Base-by-base conservation (phyloP, 1,140 invertebrate species). In the Melanaphis sacchari region DNA sequence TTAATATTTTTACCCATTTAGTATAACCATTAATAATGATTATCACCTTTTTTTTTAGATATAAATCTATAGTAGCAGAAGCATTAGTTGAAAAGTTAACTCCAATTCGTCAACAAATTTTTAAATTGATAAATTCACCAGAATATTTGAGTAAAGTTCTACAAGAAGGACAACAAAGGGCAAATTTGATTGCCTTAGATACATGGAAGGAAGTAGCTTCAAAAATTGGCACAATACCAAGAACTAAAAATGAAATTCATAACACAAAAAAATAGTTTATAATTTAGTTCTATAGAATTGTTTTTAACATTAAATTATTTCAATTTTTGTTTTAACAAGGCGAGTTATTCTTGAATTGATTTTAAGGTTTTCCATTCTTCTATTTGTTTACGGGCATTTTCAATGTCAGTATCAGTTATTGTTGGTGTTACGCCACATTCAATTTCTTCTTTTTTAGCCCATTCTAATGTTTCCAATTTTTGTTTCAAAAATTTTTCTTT, bases 1-100 rank as follows among this genome's bases (percentile, higher is more conserved):
- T 59, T 59, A 11, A 31, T 3, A n/a, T 15, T 66, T 66, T 15
- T 66, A 66, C 59, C 3, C n/a, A n/a, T n/a, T 18, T n/a, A n/a
- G 3, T 66, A n/a, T 59, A 90, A 90, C 38, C 15, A n/a, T 21
- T 90, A 3, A 38, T 88, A 54, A 36, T 90, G 21, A 38, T 54
- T 38, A 38, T 40, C 1, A 26, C 11, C n/a, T 66, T 90, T 43
- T 40, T 90, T 91, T 91, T 87, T 93, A 96, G 96, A 94, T 99
- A 98, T 94, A 99, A 99, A 96, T 94, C 96, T 5, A 94, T 96
- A 4, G 96, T 99, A 26, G 97, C 98, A 15, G 97, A 98, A 93
- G 96, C 96, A 36, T 94, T 99, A 8, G 96, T 97, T 49, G 96
- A 97, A 94, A 96, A 96, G 95, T 94, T 99, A 8, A 96, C 95